Conservation (phyloP, 2,888 invertebrate genomes). For the Hydropsyche betteni region DNA sequence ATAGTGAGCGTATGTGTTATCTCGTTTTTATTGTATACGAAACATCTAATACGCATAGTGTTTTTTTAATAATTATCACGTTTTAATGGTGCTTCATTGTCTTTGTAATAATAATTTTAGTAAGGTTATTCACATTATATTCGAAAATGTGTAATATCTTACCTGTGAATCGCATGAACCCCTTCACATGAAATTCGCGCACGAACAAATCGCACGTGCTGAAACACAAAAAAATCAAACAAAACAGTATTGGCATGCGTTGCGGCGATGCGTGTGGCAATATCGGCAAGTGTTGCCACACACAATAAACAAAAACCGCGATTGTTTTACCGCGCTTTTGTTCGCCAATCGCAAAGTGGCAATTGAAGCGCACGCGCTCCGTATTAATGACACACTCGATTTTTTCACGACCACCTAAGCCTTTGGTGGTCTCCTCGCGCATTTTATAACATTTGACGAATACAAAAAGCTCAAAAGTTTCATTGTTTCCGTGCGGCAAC, state of each 20-base stretch:
- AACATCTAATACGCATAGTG: conserved; percentile 41
- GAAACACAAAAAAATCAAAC: too few species aligned
- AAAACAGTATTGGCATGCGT: conserved; percentile 30
- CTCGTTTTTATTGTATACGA: conserved; percentile 48
- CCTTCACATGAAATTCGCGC: too few species aligned
- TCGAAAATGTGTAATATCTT: too few species aligned
- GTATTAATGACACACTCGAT: conserved; percentile 41
- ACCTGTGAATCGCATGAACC: too few species aligned
- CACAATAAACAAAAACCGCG: conserved; percentile 19
- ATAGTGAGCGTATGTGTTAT: conserved; percentile 39
- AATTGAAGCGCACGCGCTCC: conserved; percentile 44
- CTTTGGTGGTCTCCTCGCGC: not conserved
- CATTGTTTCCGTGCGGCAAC: too few species aligned
- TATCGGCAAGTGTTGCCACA: conserved; percentile 27
- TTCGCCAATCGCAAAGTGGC: conserved; percentile 22
- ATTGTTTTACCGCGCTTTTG: conserved; percentile 22
- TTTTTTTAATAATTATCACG: not conserved
- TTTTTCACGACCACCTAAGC: not conserved
- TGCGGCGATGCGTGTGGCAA: conserved; percentile 32
- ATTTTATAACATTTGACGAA: not conserved
- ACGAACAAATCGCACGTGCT: too few species aligned
- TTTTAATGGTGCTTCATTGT: too few species aligned
- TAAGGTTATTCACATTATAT: too few species aligned
- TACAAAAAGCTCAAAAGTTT: not conserved
- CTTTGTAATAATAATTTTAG: too few species aligned